phyloP scores from a whole-genome alignment of 2,888 invertebrate species.

The Meiosimyza platycephala region DNA sequence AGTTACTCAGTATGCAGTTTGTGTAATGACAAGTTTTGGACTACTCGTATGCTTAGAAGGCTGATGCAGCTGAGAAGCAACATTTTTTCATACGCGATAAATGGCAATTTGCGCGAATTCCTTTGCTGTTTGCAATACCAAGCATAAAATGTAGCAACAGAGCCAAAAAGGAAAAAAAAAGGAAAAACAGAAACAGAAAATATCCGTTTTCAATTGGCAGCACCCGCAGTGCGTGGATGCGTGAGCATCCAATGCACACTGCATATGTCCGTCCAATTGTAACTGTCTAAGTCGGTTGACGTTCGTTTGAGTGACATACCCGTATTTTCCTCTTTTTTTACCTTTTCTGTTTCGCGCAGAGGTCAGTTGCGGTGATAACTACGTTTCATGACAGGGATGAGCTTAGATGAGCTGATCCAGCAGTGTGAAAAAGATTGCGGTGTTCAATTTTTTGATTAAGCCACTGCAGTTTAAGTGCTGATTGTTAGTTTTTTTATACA shows the following conservation, averaged over 20 bases:
- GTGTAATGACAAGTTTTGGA: conserved; percentile 48
- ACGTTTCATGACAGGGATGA: too few species aligned
- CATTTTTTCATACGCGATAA: conserved; percentile 37
- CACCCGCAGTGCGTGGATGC: conserved; percentile 27
- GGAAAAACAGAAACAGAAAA: conserved; percentile 5
- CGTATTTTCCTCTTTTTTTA: too few species aligned
- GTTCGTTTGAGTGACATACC: neutral
- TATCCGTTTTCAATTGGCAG: conserved; percentile 20
- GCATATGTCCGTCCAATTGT: conserved; percentile 13
- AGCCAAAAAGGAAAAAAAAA: conserved; percentile 32
- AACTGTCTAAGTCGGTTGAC: conserved; percentile 8
- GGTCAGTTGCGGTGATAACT: too few species aligned
- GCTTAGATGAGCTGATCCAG: too few species aligned
- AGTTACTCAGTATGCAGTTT: conserved; percentile 49
- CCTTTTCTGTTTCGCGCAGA: too few species aligned
- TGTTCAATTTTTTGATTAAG: too few species aligned
- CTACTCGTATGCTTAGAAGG: conserved; percentile 43
- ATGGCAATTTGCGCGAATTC: conserved; percentile 51
- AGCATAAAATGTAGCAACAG: conserved; percentile 12
- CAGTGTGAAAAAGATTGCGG: too few species aligned
- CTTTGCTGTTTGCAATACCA: conserved; percentile 43
- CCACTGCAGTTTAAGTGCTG: too few species aligned
- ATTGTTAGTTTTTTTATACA: too few species aligned
- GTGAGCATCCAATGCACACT: neutral
- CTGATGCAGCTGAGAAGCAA: conserved; percentile 25